Base-by-base conservation (phyloP, 2,888 invertebrate species). In the Sphaeridia pumilis region DNA sequence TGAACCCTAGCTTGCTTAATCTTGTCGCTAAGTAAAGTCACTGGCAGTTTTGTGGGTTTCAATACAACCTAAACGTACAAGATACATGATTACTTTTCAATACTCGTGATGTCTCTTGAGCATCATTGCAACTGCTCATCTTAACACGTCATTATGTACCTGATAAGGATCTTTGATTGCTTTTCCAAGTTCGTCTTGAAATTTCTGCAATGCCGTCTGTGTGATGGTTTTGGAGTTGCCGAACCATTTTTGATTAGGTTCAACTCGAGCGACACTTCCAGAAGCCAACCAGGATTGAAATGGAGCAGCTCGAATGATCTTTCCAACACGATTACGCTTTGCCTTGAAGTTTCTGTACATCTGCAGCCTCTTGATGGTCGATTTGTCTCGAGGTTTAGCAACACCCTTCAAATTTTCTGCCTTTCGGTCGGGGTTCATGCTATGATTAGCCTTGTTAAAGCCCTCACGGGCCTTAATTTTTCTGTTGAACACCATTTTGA, bases 311-410 rank as follows among this genome's bases (percentile, higher is more conserved):
- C 82, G 83, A 43, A 94, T 73, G 51, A 99, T 93, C 76, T 94
- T 88, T 46, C 97, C 80, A 42, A 66, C 66, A 26, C 79, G 81
- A 72, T 97, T 84, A 51, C 97, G 79, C 70, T 90, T 92, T 0
- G 97, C 84, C 72, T 95, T 97, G 70, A 89, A 93, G 73, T 94
- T 94, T 64, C 90, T 82, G 73, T 99, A 99, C 97, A 99, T 98
- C 71, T 92, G 89, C 60, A 99, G 73, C 45, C 98, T 78, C 69
- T 90, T 94, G 58, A 99, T 97, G 0, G 98, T 99, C 14, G 84
- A 82, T 71, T 87, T 89, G 14, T 92, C 86, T 65, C 95, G 78
- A 1, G 81, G 80, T 67, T 85, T 86, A 0, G 84, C 84, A 14
- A 89, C 87, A 49, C 87, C 87, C 73, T 87, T 86, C 50, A 90